phyloP scores from a whole-genome alignment of 2,888 invertebrate species.

The Allolobophora icterica region DNA sequence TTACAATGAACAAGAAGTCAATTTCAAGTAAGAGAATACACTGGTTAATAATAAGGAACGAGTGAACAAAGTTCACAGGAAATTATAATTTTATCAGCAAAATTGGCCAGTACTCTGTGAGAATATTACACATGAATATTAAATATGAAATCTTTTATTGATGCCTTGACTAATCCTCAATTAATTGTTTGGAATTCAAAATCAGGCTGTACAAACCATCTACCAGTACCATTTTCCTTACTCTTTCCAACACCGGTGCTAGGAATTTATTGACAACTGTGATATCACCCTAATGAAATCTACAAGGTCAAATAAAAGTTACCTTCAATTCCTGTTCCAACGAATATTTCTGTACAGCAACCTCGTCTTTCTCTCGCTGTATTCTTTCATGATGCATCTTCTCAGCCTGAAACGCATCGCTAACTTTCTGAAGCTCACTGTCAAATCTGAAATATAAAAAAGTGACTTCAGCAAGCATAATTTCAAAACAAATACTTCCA shows the following conservation, averaged over 20 bases:
- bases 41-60: not conserved
- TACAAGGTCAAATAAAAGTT: not conserved
- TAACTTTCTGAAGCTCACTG: conserved; percentile 78
- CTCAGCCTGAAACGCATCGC: conserved; percentile 84
- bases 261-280: not conserved
- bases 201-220: not conserved
- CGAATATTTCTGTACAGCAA: conserved; percentile 83
- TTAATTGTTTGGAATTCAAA: not conserved
- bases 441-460: conserved; percentile 73
- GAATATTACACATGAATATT: not conserved
- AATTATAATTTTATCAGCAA: not conserved
- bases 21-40: not conserved
- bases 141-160: not conserved
- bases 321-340: conserved; percentile 78
- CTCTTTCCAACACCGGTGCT: not conserved
- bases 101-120: not conserved
- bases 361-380: conserved; percentile 82
- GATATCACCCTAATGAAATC: not conserved
- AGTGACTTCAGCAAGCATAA: not conserved
- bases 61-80: not conserved
- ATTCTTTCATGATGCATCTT: conserved; percentile 79
- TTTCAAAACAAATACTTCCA: not conserved
- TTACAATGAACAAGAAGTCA: not conserved
- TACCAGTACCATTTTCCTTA: not conserved
- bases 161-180: too few species aligned